Base-by-base conservation (phyloP, 23 tunicate genomes). In the Styela plicata region DNA sequence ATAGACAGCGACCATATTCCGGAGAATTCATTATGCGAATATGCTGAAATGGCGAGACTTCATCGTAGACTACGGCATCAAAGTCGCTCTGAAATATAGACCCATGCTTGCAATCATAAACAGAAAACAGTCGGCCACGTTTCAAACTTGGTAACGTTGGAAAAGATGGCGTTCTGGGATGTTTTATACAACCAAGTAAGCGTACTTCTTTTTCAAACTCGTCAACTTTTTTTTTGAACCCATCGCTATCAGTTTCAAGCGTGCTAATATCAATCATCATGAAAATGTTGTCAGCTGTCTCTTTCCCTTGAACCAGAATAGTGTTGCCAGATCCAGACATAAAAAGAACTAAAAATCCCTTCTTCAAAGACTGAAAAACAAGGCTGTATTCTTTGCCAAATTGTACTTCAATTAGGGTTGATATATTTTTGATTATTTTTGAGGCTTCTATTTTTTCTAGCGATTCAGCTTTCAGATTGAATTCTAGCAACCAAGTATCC, bases 1-100 rank as follows among this genome's bases (percentile, higher is more conserved):
- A 52, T 17, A 95, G 84, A 32, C 70, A 61, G 81, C 80, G 75
- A 24, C 99, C 99, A 82, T 75, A 96, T 70, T 90, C 86, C 29
- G 35, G 73, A 64, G 97, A 87, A 32, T 87, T 89, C 83, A 84
- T 69, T 2, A 90, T 87, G 30, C 84, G 63, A 20, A 90, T 88
- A 79, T 90, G 85, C 77, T 90, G 96, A 78, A 83, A 94, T 17
- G 78, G 63, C 3, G 89, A 79, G 24, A 83, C 65, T 31, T 83
- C 74, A 30, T 96, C 87, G 66, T 91, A 96, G 2, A 91, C 88
- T 0, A 89, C 33, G 2, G 83, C 64, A 10, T 89, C 86, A 89
- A 74, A 95, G 34, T 95, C 99, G 36, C 84, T 69, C 69, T 86
- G 91, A 3, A 90, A 63, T 23, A 94, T 31, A 19, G 53, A n/a